Base-by-base conservation (phyloP, 2,797 vertebrate species). In the Apodemus agrarius region DNA sequence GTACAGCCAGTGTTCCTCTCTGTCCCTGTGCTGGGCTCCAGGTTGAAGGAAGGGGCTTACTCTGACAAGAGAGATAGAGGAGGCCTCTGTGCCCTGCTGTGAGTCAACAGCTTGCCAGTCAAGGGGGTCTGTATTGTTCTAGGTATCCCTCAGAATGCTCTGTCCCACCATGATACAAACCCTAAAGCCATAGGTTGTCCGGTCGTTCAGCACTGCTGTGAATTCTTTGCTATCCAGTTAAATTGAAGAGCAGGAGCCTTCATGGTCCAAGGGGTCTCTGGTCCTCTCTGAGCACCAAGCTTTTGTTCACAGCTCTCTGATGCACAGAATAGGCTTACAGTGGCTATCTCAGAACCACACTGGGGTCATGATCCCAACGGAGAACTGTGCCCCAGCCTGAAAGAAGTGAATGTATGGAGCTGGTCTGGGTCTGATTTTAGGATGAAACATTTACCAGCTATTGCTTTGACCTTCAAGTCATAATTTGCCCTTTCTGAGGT, bases 321-420 rank as follows among this genome's bases (percentile, higher is more conserved):
- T 26, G 72, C 26, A 2, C 54, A 74, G 37, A 96, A 65, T 17
- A 24, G 6, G 8, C 26, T 57, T 31, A 6, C 74, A 52, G 14
- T 31, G 37, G 34, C 22, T n/a, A 14, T 22, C 37, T 76, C 5
- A 2, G 63, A 76, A 57, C 3, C 6, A 65, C 10, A 9, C 21
- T 69, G 49, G 43, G 61, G 24, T 22, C 1, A 5, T 10, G 2
- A 3, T 26, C 31, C n/a, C 2, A 1, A 6, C 13, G 2, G 1
- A 43, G 67, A 21, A 49, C 14, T 29, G 22, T 3, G 10, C n/a
- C 17, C 17, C n/a, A n/a, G 40, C 6, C 16, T 37, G 0, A 12
- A 63, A 14, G 92, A 21, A 61, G 10, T 34, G 4, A 89, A 54
- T 67, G 46, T 5, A 1, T 16, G 37, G 59, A 0, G 17, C 7